Base-by-base conservation (phyloP, 2,888 invertebrate species). In the Stenolophus ochropezus region DNA sequence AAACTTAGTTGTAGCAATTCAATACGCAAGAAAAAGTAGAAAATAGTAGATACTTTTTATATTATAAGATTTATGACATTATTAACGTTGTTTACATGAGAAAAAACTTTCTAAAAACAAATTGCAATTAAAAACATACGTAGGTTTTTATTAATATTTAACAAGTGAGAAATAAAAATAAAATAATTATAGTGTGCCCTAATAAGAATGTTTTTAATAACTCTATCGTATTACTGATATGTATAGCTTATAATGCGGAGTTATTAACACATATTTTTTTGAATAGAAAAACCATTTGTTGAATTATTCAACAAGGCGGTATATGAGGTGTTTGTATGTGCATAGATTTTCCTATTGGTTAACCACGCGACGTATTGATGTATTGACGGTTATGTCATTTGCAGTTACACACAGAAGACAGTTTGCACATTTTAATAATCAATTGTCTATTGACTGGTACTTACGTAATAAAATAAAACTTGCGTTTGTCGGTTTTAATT, bases 381-480 rank as follows among this genome's bases (percentile, higher is more conserved):
- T 56, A 61, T 61, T 4, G 61, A 61, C 61, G 25, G 61, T 61
- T 61, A 61, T 61, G 61, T 61, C 61, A 61, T 61, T 61, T 61
- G 61, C 61, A 25, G 61, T 61, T 61, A 61, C 23, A 61, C 11
- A 25, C 61, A 61, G n/a, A 23, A 23, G 61, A 14, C 23, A 14
- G n/a, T 61, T 25, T 61, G 61, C 25, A 61, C 23, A 61, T 61
- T 23, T 61, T 61, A 25, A 56, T 21, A 56, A 61, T 23, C 14
- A n/a, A 61, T 23, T 14, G 23, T 61, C 25, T 18, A 18, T 4
- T 53, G 14, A 3, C n/a, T n/a, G n/a, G n/a, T n/a, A n/a, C n/a
- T n/a, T 42, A 8, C 33, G 2, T 42, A 11, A 11, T 42, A 42
- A 4, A 8, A 42, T 51, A 51, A 14, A 51, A 42, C 33, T n/a